Conservation (phyloP, 2,888 invertebrate species). For the Stenurella melanura region DNA sequence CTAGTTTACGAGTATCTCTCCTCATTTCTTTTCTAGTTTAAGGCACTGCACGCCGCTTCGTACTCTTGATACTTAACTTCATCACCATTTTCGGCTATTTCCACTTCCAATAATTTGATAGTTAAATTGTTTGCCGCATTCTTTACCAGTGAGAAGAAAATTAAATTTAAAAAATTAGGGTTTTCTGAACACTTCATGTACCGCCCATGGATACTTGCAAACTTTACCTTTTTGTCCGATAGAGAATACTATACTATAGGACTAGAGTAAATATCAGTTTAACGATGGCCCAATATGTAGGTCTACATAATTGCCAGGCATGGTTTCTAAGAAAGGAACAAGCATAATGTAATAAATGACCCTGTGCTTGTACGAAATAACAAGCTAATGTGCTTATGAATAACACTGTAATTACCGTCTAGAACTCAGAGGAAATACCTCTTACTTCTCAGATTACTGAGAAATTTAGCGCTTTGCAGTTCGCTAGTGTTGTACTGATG, state of each 20-base stretch:
- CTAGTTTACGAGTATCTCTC: too few species aligned
- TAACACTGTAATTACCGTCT: conserved; percentile 52
- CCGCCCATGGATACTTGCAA: conserved; percentile 2
- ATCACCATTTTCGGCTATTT: too few species aligned
- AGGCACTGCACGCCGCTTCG: too few species aligned
- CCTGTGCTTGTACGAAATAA: conserved; percentile 20
- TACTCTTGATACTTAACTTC: too few species aligned
- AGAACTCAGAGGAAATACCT: conserved; percentile 55
- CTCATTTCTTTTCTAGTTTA: too few species aligned
- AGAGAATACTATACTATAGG: not conserved
- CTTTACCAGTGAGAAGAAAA: too few species aligned
- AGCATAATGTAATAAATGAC: conserved; percentile 24
- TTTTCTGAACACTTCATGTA: not conserved
- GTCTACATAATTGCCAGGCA: not conserved
- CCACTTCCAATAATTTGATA: too few species aligned
- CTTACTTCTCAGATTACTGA: conserved; percentile 48
- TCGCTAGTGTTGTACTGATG: not conserved
- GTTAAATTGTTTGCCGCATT: too few species aligned
- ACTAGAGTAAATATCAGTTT: not conserved
- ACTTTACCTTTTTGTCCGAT: not conserved
- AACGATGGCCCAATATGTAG: conserved; percentile 7
- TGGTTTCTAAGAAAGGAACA: conserved; percentile 14
- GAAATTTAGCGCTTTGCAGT: conserved; percentile 41
- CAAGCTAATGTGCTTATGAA: conserved; percentile 43
- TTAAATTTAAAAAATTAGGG: too few species aligned